These are phyloP conservation scores for Tholera decimalis DNA, from an alignment of 2,888 invertebrate species.

Conservation along the genomic window DNA sequence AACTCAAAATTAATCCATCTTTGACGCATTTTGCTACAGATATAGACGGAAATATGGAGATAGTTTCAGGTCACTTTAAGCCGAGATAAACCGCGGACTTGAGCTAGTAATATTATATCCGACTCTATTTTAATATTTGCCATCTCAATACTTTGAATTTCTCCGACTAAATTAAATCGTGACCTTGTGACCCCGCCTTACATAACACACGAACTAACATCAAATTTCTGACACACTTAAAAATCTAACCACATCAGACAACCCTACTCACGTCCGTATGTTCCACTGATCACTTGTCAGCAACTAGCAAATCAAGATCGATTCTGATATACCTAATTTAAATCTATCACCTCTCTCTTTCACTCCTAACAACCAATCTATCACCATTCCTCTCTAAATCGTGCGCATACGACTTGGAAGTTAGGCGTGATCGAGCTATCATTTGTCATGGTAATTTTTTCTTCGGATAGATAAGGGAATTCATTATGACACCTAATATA, in stretches of 20 bases:
- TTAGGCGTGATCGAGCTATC: conserved; percentile 74
- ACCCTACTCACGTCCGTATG: conserved; percentile 63
- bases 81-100: too few relatives aligned
- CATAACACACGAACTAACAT: conserved; percentile 32
- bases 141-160: conserved; percentile 8
- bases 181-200: conserved; percentile 36
- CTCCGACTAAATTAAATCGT: conserved; percentile 7
- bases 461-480: conserved; percentile 80
- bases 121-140: neutral
- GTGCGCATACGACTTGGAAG: conserved; percentile 67
- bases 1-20: too few relatives aligned
- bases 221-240: conserved; percentile 38
- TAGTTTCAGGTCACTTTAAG: too few relatives aligned
- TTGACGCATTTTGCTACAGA: too few relatives aligned
- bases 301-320: conserved; percentile 88
- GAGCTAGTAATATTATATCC: too few relatives aligned
- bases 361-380: conserved; percentile 43
- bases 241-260: conserved; percentile 38
- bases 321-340: conserved; percentile 87
- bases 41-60: too few relatives aligned
- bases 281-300: conserved; percentile 88
- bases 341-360: conserved; percentile 72
- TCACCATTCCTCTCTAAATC: conserved; percentile 63
- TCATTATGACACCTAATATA: conserved; percentile 82
- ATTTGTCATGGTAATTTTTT: conserved; percentile 86